Base-by-base conservation (phyloP, 1,140 invertebrate species). In the Schlechtendalia chinensis region DNA sequence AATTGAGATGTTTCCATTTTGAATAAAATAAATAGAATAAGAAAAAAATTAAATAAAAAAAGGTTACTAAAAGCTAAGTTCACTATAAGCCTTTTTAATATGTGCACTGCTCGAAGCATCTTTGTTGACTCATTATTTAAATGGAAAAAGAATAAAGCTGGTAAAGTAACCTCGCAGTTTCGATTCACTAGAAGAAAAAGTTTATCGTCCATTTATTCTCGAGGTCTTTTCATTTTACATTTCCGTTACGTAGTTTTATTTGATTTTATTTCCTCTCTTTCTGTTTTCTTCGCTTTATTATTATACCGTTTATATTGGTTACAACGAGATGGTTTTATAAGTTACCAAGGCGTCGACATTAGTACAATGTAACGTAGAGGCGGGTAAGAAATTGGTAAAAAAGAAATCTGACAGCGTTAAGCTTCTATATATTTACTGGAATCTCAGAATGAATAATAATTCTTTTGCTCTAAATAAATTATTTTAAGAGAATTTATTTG, bases 101-200 rank as follows among this genome's bases (percentile, higher is more conserved):
- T 63, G 39, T 79, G 22, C 39, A 12, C 56, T 79, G 58, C 22
- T 29, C 24, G 54, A 47, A 79, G 17, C 22, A 63, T 39, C 39
- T 79, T 63, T 79, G 39, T 63, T 79, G 75, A 27, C 58, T 79
- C 75, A 79, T 79, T 79, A 79, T 61, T 61, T 63, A 79, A 61
- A 79, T 79, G 39, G 32, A 61, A 59, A 72, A 61, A 79, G 22
- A 79, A 79, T 63, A 63, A 47, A 50, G 39, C n/a, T n/a, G n/a
- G n/a, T n/a, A n/a, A n/a, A n/a, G n/a, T n/a, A n/a, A n/a, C 16
- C 45, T 27, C 22, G 32, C 39, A 47, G 32, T 61, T 79, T 63
- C 54, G 54, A 61, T 79, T 79, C 22, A 63, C 58, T 47, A 79
- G 56, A 47, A 77, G 53, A 75, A 47, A 59, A 79, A 79, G 56